Evolutionary conservation across 1,140 invertebrate species (phyloP), one percentile per base, ranked within the genome.

Genomic region (Bombus sibiricus): DNA sequence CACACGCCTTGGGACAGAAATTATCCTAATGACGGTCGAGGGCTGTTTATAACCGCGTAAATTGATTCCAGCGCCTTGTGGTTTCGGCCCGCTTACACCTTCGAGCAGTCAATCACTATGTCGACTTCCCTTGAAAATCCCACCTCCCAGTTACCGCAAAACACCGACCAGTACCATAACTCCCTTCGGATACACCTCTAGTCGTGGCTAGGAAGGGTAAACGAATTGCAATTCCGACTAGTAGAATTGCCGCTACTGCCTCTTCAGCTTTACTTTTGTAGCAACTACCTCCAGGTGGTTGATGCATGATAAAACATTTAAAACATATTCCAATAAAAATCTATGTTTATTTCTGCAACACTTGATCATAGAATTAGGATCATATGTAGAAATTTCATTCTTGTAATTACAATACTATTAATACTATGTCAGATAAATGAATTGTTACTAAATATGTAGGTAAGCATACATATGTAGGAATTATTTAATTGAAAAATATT

Each of bases 11-110:
- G 87, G 90, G 91, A 92, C 89, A 92, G 85, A 87, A 92, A 93
- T 93, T 92, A 93, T 93, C 88, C 90, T 94, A 94, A 94, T 94
- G 88, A 93, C 88, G 91, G 92, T 88, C 86, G 87, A 90, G 86
- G 83, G 86, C 83, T 84, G 87, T 90, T 93, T 91, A 91, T 91
- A 92, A 89, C 89, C 86, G 85, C 80, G 90, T 69, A 94, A 94
- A 94, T 94, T 94, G 93, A 94, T 94, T 94, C 87, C 85, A 85
- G 79, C 84, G 90, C 92, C 88, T 93, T 93, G 89, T 92, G 89
- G 88, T 92, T 93, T 92, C 80, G 83, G 85, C 53, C 89, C 90
- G 90, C 90, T 69, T 68, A 83, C 90, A 92, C 90, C 89, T 91
- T 86, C 87, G 81, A 89, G 90, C 90, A 92, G 89, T 93, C 91